Evolutionary conservation across 2,113 vertebrate genomes (phyloP).

Genomic region (Ceuthmochares aereus): DNA sequence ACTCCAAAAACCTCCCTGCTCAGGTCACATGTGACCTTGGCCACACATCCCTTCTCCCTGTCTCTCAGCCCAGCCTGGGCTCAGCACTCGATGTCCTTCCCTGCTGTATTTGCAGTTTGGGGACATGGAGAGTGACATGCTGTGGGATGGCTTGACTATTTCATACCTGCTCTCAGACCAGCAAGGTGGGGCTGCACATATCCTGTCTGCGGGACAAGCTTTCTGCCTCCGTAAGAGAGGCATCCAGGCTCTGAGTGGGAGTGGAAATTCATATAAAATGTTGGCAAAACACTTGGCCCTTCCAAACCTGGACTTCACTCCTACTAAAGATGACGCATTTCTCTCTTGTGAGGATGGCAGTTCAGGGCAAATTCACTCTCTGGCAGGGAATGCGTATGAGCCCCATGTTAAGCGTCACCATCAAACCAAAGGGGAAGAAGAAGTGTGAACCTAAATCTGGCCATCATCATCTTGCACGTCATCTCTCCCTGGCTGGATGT

Average conservation of each 20-base stretch:
- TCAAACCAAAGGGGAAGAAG: background rate
- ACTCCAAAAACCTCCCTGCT: background rate
- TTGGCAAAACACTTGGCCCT: background rate
- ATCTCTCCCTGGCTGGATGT: background rate
- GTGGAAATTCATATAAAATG: background rate
- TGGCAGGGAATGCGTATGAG: accelerated
- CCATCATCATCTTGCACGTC: background rate
- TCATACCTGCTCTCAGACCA: background rate
- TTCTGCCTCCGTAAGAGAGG: background rate
- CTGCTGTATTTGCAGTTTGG: background rate
- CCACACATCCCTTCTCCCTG: accelerated
- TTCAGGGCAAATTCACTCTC: background rate
- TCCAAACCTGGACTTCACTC: background rate
- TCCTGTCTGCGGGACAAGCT: background rate
- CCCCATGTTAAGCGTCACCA: background rate
- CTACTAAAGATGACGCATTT: background rate
- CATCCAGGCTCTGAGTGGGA: background rate
- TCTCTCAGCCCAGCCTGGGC: background rate
- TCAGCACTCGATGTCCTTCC: background rate
- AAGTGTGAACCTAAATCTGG: background rate
- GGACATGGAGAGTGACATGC: accelerated
- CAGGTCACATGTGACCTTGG: accelerated
- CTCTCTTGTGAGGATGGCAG: background rate
- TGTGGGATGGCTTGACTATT: background rate
- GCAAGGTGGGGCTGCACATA: accelerated